These are phyloP conservation scores for Varanus komodoensis DNA, from an alignment of 2,113 vertebrate genomes.

Conservation along the genomic window DNA sequence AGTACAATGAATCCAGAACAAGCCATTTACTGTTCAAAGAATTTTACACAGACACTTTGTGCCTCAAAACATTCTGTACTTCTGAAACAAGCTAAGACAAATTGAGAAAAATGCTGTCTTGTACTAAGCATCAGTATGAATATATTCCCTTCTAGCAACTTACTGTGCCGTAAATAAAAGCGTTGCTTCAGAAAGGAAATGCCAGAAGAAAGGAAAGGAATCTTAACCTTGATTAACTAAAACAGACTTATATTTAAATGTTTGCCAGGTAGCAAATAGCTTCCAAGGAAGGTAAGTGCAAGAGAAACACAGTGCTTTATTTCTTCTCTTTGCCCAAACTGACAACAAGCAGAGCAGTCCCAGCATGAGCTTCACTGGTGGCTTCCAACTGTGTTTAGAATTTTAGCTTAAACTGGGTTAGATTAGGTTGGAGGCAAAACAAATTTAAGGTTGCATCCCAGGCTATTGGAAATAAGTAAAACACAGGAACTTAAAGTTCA, in stretches of 20 bases:
- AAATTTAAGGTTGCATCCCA: background rate
- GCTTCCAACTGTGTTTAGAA: background rate
- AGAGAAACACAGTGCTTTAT: background rate
- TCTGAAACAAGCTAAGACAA: background rate
- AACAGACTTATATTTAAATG: no score
- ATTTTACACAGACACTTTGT: background rate
- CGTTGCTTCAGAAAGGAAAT: constrained; percentile 3
- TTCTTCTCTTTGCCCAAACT: background rate
- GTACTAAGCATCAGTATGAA: background rate
- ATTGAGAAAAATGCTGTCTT: background rate
- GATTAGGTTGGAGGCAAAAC: background rate
- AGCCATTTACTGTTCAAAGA: background rate
- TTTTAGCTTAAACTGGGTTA: background rate
- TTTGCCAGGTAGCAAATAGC: no score
- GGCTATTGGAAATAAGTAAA: background rate
- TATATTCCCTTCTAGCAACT: constrained; percentile 21
- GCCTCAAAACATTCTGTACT: constrained; percentile 6
- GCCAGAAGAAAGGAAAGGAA: background rate
- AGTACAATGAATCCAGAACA: background rate
- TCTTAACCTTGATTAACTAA: no score
- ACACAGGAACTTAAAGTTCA: background rate
- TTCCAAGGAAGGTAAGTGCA: background rate
- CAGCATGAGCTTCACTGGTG: no score
- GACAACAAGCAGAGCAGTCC: background rate
- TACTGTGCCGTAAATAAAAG: constrained; percentile 8